phyloP scores from a whole-genome alignment of 2,113 vertebrate genomes.

The Tursiops truncatus region DNA sequence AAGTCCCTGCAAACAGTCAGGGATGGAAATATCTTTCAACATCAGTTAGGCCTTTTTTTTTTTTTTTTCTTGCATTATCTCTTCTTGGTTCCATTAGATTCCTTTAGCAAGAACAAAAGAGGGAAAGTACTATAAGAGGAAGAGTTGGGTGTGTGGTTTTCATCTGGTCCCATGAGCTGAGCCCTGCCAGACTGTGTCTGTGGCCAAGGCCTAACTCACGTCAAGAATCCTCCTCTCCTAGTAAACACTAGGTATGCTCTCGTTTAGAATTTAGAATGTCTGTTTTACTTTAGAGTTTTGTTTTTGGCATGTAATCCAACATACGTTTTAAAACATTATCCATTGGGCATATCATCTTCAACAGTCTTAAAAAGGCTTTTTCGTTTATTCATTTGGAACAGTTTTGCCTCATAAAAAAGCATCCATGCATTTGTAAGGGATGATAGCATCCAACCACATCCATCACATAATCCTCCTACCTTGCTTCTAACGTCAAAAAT shows the following conservation, averaged over 20 bases:
- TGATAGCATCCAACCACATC: background rate
- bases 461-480: background rate
- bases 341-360: background rate
- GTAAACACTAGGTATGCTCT: background rate
- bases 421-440: background rate
- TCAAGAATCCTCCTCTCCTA: background rate
- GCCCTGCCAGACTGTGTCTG: background rate
- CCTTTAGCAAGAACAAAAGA: background rate
- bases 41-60: background rate
- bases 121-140: background rate
- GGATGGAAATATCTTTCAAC: background rate
- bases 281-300: constrained; percentile 30
- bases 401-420: constrained; percentile 26
- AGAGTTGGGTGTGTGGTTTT: background rate
- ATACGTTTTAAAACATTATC: constrained; percentile 24
- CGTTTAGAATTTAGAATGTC: background rate
- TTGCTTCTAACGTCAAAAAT: background rate
- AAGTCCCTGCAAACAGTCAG: background rate
- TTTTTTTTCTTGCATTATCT: background rate
- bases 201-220: background rate
- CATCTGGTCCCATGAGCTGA: background rate
- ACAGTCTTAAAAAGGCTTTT: background rate
- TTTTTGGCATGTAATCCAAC: background rate
- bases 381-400: constrained; percentile 5
- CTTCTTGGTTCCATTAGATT: background rate